These are phyloP conservation scores for Patella pellucida DNA, from an alignment of 2,888 invertebrate species.

Conservation along the genomic window DNA sequence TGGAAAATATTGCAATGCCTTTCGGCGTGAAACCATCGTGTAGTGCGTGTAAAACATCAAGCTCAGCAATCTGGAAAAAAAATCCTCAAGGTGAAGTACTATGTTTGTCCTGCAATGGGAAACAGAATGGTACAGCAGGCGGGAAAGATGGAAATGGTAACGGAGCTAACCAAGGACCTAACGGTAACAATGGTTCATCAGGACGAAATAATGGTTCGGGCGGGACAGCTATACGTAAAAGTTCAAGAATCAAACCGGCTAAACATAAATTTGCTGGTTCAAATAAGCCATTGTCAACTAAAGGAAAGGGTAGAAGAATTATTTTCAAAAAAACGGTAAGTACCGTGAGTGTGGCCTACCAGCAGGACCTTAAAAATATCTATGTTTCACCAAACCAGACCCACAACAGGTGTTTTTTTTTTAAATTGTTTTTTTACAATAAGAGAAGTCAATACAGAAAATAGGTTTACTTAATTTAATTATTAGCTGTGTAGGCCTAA, in stretches of 20 bases:
- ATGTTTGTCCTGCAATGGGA: slow-evolving; percentile 80
- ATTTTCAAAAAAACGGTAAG: slow-evolving; percentile 78
- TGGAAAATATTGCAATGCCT: slow-evolving; percentile 44
- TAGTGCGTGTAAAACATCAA: slow-evolving; percentile 52
- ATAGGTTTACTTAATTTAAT: too few species aligned
- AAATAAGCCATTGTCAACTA: slow-evolving; percentile 67
- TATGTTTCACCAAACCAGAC: too few species aligned
- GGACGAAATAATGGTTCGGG: slow-evolving; percentile 27
- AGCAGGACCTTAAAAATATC: too few species aligned
- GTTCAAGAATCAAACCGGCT: slow-evolving; percentile 63
- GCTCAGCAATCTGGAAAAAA: slow-evolving; percentile 80
- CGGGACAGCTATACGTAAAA: slow-evolving; percentile 62
- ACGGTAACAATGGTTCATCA: slow-evolving; percentile 38
- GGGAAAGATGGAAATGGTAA: slow-evolving; percentile 40
- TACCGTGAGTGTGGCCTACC: too few species aligned
- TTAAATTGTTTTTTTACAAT: too few species aligned
- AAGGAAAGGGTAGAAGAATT: slow-evolving; percentile 83
- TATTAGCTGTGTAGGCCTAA: too few species aligned
- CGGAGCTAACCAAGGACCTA: slow-evolving; percentile 26
- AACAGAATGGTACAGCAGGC: slow-evolving; percentile 62
- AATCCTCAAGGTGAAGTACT: slow-evolving; percentile 80
- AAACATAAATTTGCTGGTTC: slow-evolving; percentile 53
- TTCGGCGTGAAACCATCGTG: slow-evolving; percentile 63
- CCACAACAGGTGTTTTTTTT: too few species aligned
- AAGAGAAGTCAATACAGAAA: too few species aligned